Base-by-base conservation (phyloP, 1,140 invertebrate genomes). In the Arion vulgaris region DNA sequence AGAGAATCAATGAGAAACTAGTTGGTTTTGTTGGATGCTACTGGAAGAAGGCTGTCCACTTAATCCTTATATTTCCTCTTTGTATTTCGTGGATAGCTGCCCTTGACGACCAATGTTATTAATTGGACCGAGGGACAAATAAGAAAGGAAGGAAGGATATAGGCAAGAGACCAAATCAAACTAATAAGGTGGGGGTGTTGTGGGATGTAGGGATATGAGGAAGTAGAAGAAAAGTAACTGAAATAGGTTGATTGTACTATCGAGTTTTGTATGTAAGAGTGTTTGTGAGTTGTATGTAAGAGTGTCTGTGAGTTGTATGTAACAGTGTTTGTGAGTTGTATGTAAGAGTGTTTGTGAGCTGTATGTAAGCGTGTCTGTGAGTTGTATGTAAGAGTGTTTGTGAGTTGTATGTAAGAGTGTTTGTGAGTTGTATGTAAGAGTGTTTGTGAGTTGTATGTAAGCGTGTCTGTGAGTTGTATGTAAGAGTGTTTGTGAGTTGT, bases 11-110 rank as follows among this genome's bases (percentile, higher is more conserved):
- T 39, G 17, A 73, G 71, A 39, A 28, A 1, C 23, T 1, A 5
- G 71, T 19, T 39, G 15, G 71, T 41, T 41, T 26, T 26, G 26
- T n/a, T 5, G 11, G 71, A 39, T 4, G 23, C 2, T 66, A 23
- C 36, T 7, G 71, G 38, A 19, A 39, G 71, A 39, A 32, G 62
- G 19, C 62, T 32, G 62, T 66, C 62, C 62, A 32, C 62, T 34
- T 66, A 66, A 66, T 66, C 62, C 28, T 66, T 28, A 32, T 66
- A 66, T 66, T 66, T 66, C 62, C 62, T 66, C 62, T 66, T 66
- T 66, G 62, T 32, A 66, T 66, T 66, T 66, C 53, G 53, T 57
- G 53, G 53, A 23, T 57, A 15, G 53, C 53, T 57, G n/a, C 5
- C 62, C 62, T 28, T 66, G 28, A 66, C 62, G 34, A 73, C 23